These are phyloP conservation scores for Octodon degus DNA, from an alignment of 2,113 vertebrate species.

Conservation along the genomic window DNA sequence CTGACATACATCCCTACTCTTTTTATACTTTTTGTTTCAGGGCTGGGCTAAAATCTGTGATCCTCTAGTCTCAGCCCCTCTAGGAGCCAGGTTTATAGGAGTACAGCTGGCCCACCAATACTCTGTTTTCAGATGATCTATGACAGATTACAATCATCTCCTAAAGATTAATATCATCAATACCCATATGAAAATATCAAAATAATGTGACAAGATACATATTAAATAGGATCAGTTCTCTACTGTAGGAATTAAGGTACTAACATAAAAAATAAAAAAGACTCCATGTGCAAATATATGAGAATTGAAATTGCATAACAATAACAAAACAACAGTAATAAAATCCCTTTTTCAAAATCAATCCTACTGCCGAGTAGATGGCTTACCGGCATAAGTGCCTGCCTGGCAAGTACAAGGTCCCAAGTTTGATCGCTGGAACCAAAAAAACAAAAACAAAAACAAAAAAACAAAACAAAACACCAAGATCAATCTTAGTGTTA, in stretches of 20 bases:
- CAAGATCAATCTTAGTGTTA: neutral
- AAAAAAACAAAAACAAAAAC: neutral
- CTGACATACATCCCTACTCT: neutral
- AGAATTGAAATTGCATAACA: conserved; percentile 44
- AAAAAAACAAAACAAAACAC: neutral
- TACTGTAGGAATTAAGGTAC: conserved; percentile 31
- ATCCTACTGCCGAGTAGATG: neutral
- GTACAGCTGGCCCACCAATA: neutral
- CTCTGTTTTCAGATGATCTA: conserved; percentile 51
- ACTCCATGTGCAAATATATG: neutral
- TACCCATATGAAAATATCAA: conserved; percentile 7
- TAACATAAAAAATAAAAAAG: conserved; percentile 22
- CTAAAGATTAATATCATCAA: conserved; percentile 19
- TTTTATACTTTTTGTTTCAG: neutral
- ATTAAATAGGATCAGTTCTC: conserved; percentile 45
- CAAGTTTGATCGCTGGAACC: no score
- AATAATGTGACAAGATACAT: conserved; percentile 41
- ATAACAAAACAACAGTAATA: neutral
- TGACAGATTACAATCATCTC: neutral
- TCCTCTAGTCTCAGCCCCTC: neutral
- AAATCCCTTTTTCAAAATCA: conserved; percentile 33
- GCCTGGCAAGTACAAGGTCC: no score
- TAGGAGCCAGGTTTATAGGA: neutral
- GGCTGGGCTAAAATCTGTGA: neutral
- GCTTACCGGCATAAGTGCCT: no score